Conservation (phyloP, 2,797 vertebrate species). For the Sebastes itinus region DNA sequence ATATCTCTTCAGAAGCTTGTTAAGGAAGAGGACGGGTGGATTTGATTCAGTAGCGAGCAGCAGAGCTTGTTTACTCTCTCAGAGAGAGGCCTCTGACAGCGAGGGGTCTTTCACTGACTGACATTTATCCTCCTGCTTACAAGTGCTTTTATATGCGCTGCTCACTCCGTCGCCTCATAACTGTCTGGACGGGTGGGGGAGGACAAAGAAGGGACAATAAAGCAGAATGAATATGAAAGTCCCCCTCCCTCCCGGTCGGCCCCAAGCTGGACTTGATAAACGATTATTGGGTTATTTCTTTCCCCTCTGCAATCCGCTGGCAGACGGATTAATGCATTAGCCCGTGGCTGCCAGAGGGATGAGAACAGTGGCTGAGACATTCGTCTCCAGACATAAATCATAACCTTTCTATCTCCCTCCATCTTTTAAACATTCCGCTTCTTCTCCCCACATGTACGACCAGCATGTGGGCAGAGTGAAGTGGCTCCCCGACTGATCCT, state of each 20-base stretch:
- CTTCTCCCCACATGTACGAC: constrained; percentile 44
- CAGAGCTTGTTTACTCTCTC: constrained; percentile 45
- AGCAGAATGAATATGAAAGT: constrained; percentile 68
- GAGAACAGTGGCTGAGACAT: constrained; percentile 59
- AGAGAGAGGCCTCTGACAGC: constrained; percentile 23
- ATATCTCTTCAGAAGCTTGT: constrained; percentile 36
- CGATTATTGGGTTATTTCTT: constrained; percentile 56
- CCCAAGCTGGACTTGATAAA: constrained; percentile 63
- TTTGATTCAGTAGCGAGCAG: constrained; percentile 29
- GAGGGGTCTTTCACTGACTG: constrained; percentile 48
- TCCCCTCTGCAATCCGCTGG: constrained; percentile 45
- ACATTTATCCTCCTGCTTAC: constrained; percentile 72
- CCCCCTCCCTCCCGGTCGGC: constrained; percentile 35
- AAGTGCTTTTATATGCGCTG: constrained; percentile 61
- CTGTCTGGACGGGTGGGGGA: constrained; percentile 23
- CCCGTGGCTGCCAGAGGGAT: constrained; percentile 55
- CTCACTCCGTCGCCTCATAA: constrained; percentile 60
- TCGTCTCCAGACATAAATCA: constrained; percentile 82
- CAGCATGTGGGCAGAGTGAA: constrained; percentile 62
- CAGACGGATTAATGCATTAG: constrained; percentile 70
- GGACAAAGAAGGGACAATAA: constrained; percentile 46
- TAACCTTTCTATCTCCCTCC: constrained; percentile 77
- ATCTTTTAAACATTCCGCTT: constrained; percentile 77
- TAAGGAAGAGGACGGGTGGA: not conserved
- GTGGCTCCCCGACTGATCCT: constrained; percentile 53